Evolutionary conservation across 2,113 vertebrate species (phyloP), one percentile per base, ranked within the genome.

Genomic region (Eurypyga helias): DNA sequence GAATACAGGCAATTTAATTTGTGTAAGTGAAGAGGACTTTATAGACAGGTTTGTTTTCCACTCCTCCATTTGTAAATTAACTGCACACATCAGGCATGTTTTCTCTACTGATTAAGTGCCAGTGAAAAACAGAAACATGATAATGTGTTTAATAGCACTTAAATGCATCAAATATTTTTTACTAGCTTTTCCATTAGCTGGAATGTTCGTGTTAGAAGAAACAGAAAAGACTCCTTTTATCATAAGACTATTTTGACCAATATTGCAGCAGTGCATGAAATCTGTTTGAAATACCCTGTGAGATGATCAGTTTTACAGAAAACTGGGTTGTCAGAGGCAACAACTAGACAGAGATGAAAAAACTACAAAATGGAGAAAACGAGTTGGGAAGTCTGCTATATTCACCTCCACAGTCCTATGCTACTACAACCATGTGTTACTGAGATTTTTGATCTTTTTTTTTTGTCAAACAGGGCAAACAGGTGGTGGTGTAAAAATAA

Each of bases 251-350:
- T 62, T 79, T 58, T 46, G 13, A 80, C 66, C 49, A 72, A 46
- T 46, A 94, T 54, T 69, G 36, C 54, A 85, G 87, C 61, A 93
- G 65, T 51, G 28, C 20, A 7, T 13, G 11, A 76, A 8, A 73
- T 58, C 24, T 29, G 10, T 83, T 78, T 66, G 62, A 89, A 94
- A 46, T 75, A 80, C 21, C 28, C 38, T 55, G 41, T 0, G 2
- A 93, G 45, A 46, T n/a, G 4, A 90, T 45, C 12, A 38, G 31
- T 77, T 80, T 77, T 69, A 77, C 31, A 93, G 78, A 92, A 90
- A 90, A 88, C 34, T 73, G 29, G 4, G 28, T 90, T 90, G 78
- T 80, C 82, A 92, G 67, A 90, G 21, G 72, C 61, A 84, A 93
- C 0, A 0, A 79, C 65, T 60, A 91, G 31, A 58, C 8, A 26